These are phyloP conservation scores for Oreotrochilus melanogaster DNA, from an alignment of 2,113 vertebrate species.

Conservation along the genomic window DNA sequence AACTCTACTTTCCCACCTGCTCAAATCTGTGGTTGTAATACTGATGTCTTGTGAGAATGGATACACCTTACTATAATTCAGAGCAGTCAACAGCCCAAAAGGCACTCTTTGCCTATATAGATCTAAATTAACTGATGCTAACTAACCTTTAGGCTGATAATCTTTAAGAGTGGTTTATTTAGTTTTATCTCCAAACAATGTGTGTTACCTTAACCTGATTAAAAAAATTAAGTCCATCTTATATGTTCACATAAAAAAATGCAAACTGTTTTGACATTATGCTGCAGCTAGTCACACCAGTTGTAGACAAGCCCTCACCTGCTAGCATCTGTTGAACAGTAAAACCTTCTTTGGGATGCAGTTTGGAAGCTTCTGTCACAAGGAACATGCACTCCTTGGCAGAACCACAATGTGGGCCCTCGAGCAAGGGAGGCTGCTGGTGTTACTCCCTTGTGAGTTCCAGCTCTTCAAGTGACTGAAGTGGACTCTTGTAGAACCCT, in stretches of 20 bases:
- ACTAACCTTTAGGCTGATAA: background rate
- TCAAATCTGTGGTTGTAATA: background rate
- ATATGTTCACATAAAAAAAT: background rate
- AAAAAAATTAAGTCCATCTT: background rate
- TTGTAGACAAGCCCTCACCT: background rate
- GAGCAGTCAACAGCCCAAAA: background rate
- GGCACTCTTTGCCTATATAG: background rate
- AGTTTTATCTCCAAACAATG: background rate
- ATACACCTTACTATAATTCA: background rate
- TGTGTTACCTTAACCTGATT: background rate
- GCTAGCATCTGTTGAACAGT: background rate
- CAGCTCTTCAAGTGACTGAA: background rate
- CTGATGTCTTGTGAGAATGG: accelerated
- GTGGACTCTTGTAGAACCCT: background rate
- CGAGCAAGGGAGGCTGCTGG: background rate
- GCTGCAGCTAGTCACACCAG: background rate
- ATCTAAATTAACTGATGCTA: background rate
- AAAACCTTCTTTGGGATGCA: background rate
- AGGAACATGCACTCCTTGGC: background rate
- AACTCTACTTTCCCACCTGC: background rate
- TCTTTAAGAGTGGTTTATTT: background rate
- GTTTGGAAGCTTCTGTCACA: accelerated
- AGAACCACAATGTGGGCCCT: background rate
- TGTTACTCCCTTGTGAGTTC: background rate
- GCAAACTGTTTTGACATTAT: background rate